A percentile compares a stretch with the other conserved stretches of the same genome.
These are phyloP conservation scores for Mellilla xanthometata DNA, from an alignment of 2,888 invertebrate species.

Conservation along the genomic window DNA sequence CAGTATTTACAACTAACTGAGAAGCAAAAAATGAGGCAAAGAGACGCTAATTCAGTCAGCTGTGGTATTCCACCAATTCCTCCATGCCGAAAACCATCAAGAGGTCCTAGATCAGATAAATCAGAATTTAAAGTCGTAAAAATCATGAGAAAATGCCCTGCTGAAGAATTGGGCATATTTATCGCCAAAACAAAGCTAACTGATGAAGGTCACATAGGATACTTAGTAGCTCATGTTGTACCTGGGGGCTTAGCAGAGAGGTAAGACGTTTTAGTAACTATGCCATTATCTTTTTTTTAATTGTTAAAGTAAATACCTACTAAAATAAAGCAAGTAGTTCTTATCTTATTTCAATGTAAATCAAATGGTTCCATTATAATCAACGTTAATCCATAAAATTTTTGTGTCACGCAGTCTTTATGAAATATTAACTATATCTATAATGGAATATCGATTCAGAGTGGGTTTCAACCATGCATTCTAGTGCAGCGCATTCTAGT, in stretches of 20 bases:
- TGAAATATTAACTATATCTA: no score
- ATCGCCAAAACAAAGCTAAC: conserved; percentile 86
- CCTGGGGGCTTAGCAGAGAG: conserved; percentile 87
- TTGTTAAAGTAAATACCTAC: no score
- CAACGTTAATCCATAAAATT: no score
- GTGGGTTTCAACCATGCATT: no score
- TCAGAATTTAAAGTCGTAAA: conserved; percentile 78
- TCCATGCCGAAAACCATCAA: conserved; percentile 65
- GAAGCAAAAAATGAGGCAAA: conserved; percentile 75
- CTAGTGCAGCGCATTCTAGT: no score
- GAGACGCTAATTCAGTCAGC: conserved; percentile 61
- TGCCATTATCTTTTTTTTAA: no score
- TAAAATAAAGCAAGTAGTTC: no score
- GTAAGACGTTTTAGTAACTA: no score
- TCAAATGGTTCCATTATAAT: no score
- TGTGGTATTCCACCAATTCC: conserved; percentile 78
- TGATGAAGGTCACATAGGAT: conserved; percentile 84
- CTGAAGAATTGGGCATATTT: conserved; percentile 87
- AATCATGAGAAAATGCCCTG: conserved; percentile 78
- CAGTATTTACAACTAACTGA: conserved; percentile 74
- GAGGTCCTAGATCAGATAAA: conserved; percentile 56
- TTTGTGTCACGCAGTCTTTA: no score
- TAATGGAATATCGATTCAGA: no score
- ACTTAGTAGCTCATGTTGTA: conserved; percentile 87
- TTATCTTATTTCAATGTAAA: no score